phyloP scores from a whole-genome alignment of 2,113 vertebrate genomes.

The Triplophysa tibetana region DNA sequence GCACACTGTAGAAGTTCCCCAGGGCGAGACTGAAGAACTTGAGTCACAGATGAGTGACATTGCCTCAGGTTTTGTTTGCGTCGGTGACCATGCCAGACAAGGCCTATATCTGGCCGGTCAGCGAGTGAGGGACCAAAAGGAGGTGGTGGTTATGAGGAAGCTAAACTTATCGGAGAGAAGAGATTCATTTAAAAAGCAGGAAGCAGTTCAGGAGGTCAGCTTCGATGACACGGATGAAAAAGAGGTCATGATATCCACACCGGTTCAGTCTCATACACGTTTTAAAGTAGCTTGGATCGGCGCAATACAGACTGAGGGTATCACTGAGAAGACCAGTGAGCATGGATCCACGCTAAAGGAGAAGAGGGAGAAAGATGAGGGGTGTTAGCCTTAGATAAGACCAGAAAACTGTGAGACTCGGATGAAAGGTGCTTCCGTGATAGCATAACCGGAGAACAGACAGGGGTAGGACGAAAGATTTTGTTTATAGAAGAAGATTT shows the following conservation, averaged over 20 bases:
- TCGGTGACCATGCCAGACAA: conserved; percentile 70
- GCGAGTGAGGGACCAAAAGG: conserved; percentile 67
- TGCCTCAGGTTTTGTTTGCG: conserved; percentile 63
- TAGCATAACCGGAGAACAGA: background rate
- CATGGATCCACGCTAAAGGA: conserved; percentile 76
- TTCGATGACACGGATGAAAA: conserved; percentile 73
- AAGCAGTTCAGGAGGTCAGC: conserved; percentile 90
- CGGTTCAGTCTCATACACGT: conserved; percentile 32
- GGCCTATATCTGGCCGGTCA: conserved; percentile 63
- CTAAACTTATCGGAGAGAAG: conserved; percentile 86
- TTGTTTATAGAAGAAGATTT: conserved; percentile 9
- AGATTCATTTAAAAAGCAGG: conserved; percentile 94
- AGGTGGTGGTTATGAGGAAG: conserved; percentile 86
- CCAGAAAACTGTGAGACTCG: conserved; percentile 31
- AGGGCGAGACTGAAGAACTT: conserved; percentile 65
- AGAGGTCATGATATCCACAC: conserved; percentile 22
- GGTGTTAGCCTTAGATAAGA: conserved; percentile 20
- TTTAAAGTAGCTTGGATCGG: conserved; percentile 69
- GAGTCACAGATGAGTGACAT: conserved; percentile 62
- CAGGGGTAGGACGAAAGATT: background rate
- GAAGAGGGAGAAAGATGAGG: conserved; percentile 58
- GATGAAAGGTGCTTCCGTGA: conserved; percentile 27
- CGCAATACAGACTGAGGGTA: conserved; percentile 41
- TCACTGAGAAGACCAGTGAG: conserved; percentile 50
- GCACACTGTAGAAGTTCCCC: conserved; percentile 74